A percentile compares a stretch with the other conserved stretches of the same genome.
phyloP scores from a whole-genome alignment of 2,888 invertebrate genomes.

The Brachyopa scutellaris region DNA sequence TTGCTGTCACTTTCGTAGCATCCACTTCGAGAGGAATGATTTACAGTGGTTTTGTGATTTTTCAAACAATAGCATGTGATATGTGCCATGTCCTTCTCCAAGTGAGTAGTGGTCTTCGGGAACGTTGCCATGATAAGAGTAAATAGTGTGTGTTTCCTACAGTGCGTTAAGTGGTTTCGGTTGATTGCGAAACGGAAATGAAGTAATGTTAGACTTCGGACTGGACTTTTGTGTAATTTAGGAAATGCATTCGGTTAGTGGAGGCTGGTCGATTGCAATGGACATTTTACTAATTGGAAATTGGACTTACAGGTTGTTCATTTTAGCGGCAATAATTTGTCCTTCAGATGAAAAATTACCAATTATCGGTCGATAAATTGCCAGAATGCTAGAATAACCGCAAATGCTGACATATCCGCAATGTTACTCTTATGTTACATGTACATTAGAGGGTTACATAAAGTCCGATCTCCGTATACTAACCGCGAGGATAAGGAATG shows the following conservation, averaged over 20 bases:
- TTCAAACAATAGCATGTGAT: not conserved
- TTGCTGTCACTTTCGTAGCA: not conserved
- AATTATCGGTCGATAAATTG: no score
- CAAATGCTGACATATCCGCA: no score
- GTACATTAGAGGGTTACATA: no score
- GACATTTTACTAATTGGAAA: conserved; percentile 10
- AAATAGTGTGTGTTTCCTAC: conserved; percentile 25
- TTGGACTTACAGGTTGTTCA: no score
- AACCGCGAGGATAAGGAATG: no score
- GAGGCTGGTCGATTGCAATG: not conserved
- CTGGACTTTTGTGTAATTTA: conserved; percentile 5
- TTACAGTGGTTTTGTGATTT: conserved; percentile 15
- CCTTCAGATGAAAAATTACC: no score
- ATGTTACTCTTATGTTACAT: no score
- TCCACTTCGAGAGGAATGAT: conserved; percentile 4
- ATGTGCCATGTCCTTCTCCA: not conserved
- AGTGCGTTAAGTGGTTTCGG: conserved; percentile 15
- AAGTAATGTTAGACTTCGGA: conserved; percentile 15
- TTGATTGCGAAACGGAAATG: conserved; percentile 25
- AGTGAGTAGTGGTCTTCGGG: not conserved
- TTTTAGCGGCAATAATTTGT: no score
- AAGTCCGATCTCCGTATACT: no score
- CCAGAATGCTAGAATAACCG: no score
- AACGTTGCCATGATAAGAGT: not conserved
- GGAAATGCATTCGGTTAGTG: conserved; percentile 6